Percentiles rank a stretch among this genome's conserved stretches.
Conservation (phyloP, 2,113 vertebrate genomes). For the Morone saxatilis region DNA sequence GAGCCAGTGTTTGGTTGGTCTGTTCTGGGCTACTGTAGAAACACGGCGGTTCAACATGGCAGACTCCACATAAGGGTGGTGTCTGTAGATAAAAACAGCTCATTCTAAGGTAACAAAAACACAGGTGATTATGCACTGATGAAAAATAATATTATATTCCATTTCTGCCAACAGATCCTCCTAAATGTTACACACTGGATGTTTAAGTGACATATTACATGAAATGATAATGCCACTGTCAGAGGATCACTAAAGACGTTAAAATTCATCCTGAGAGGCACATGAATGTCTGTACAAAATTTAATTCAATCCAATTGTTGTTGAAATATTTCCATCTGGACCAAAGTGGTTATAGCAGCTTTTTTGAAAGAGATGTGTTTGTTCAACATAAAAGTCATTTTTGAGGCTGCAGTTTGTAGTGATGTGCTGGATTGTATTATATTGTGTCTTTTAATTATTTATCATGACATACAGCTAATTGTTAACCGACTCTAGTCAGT, state of each 20-base stretch:
- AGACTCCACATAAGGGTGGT: too few species aligned
- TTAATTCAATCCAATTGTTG: neutral
- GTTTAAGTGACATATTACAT: too few species aligned
- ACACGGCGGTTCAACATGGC: too few species aligned
- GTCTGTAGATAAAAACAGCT: too few species aligned
- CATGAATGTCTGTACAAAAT: neutral
- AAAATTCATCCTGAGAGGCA: neutral
- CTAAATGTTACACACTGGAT: too few species aligned
- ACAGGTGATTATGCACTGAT: too few species aligned
- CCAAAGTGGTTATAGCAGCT: neutral
- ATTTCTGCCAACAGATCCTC: too few species aligned
- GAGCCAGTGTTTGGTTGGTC: too few species aligned
- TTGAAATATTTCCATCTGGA: neutral
- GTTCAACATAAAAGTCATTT: neutral
- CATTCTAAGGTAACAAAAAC: too few species aligned
- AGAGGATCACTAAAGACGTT: neutral
- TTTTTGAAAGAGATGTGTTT: too few species aligned
- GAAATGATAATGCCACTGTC: neutral
- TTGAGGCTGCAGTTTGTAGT: neutral
- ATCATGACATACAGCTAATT: conserved; percentile 5
- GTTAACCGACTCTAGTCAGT: neutral
- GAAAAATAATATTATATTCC: too few species aligned
- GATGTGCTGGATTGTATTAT: neutral
- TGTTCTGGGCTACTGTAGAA: too few species aligned
- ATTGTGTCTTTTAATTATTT: neutral